Evolutionary conservation across 2,113 vertebrate species (phyloP).

Genomic region (Panthera tigris): DNA sequence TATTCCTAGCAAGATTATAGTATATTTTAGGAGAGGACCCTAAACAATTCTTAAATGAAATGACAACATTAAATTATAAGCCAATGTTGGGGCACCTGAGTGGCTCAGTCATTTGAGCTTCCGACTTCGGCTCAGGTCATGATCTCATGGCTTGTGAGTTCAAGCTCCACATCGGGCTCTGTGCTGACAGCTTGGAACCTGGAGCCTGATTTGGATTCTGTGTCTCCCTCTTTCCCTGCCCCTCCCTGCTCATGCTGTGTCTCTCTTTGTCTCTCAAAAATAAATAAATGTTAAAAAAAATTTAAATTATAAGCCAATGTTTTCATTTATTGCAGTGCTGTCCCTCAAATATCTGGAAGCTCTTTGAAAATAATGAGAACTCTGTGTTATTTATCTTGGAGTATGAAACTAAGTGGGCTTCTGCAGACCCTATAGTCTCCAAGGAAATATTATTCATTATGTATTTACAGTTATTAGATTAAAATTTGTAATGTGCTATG

Average conservation of each 20-base stretch:
- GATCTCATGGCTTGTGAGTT: no score
- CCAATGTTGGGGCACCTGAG: no score
- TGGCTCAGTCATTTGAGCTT: no score
- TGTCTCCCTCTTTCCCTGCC: no score
- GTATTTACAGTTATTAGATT: conserved; percentile 86
- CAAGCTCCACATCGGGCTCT: no score
- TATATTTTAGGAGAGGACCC: conserved; percentile 35
- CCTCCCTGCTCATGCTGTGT: no score
- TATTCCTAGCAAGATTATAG: conserved; percentile 56
- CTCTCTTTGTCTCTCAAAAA: no score
- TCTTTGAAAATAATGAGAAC: neutral
- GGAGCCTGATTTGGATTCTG: no score
- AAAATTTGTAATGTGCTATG: conserved; percentile 83
- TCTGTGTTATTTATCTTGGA: conserved; percentile 29
- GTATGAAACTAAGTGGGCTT: conserved; percentile 34
- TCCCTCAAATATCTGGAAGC: conserved; percentile 57
- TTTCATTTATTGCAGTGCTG: neutral
- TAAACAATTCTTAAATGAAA: conserved; percentile 69
- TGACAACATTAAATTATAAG: neutral
- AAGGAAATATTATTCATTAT: conserved; percentile 84
- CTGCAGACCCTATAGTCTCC: conserved; percentile 69
- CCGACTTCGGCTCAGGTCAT: no score
- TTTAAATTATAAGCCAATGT: neutral
- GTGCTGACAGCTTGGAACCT: no score
- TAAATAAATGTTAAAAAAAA: no score